phyloP scores from a whole-genome alignment of 2,888 invertebrate genomes.

The Dexiosoma caninum region DNA sequence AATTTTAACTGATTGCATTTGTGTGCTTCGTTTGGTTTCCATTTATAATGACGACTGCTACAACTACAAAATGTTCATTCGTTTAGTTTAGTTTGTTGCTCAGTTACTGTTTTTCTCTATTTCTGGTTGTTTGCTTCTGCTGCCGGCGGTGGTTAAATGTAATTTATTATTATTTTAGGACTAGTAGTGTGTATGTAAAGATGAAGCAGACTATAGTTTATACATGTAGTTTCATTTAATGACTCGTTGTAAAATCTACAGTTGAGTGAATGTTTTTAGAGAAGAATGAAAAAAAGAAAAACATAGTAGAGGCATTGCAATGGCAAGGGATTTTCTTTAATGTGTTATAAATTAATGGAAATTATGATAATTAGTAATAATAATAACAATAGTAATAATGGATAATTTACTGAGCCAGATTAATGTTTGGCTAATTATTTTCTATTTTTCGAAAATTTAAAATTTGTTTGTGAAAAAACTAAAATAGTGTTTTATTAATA shows the following conservation, averaged over 20 bases:
- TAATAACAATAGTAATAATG: no score
- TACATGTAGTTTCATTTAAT: slow-evolving; percentile 65
- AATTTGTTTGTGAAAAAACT: no score
- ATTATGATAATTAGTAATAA: no score
- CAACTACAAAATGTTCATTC: slow-evolving; percentile 10
- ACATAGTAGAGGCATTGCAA: neutral
- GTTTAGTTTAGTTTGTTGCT: slow-evolving; percentile 13
- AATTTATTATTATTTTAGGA: slow-evolving; percentile 52
- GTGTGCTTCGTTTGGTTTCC: neutral
- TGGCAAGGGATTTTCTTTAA: neutral
- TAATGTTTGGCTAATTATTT: no score
- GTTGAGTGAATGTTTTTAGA: neutral
- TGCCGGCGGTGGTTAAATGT: slow-evolving; percentile 61
- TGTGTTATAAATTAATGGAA: neutral
- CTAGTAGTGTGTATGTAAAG: slow-evolving; percentile 26
- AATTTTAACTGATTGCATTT: neutral
- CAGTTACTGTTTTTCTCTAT: slow-evolving; percentile 2
- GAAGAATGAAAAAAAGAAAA: neutral
- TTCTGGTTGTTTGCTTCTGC: slow-evolving; percentile 13
- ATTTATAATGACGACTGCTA: slow-evolving; percentile 1
- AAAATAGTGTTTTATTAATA: no score
- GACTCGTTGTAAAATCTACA: slow-evolving; percentile 66
- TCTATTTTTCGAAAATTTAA: no score
- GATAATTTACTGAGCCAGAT: no score
- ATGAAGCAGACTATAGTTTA: slow-evolving; percentile 52